Evolutionary conservation across 2,888 invertebrate genomes (phyloP), one percentile per base, ranked within the genome.

Genomic region (Griposia aprilina): DNA sequence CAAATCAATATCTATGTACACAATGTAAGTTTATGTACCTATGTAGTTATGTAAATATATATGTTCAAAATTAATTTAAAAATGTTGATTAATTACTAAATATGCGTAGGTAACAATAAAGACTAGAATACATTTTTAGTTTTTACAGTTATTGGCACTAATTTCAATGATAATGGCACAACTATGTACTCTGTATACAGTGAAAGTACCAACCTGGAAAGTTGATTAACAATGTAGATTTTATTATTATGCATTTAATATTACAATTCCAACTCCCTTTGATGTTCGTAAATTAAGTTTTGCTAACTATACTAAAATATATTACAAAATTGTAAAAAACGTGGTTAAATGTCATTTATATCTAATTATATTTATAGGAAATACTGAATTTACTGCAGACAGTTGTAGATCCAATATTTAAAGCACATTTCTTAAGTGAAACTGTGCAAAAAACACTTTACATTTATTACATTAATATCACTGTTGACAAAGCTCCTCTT

Each of bases 101-200:
- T 95, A 96, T 94, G 95, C 94, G 93, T 97, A 91, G 91, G 91
- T 91, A 97, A 97, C 97, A 97, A 96, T 97, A 96, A 95, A 97
- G 97, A 97, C 97, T 97, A 97, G 97, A 97, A 96, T 96, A 97
- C 95, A 96, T 96, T 95, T 96, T 89, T 94, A 94, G 94, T 91
- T 93, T 94, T 93, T 95, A 97, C 97, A 97, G 97, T 97, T 97
- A 97, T 97, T 97, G 97, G 97, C 97, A 97, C 97, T 97, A 97
- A 94, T 93, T 93, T 94, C 90, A 94, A 93, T 94, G 92, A 92
- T 93, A 94, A 97, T 97, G 97, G 97, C 97, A 97, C 96, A 94
- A 94, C 91, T 94, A 95, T 94, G 93, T 95, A 94, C 93, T 94
- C 91, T 93, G 92, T 91, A 91, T 94, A 93, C 87, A 93, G 91